These are phyloP conservation scores for Beroe ovata DNA, from an alignment of 37 sponge, comb jelly and placozoan genomes.

Conservation along the genomic window DNA sequence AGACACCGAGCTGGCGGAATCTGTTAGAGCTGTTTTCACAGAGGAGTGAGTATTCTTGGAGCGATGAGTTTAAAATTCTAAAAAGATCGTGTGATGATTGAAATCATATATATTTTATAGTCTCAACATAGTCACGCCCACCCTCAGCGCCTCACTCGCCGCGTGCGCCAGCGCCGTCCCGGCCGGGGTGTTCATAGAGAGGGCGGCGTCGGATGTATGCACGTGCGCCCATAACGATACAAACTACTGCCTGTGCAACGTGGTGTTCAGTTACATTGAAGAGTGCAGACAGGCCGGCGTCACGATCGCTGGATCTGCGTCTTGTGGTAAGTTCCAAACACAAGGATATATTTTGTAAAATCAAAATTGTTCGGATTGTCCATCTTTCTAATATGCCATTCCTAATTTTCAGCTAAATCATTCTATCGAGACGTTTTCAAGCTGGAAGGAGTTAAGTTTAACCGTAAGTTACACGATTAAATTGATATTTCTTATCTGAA, in stretches of 20 bases:
- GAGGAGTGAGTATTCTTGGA: not conserved
- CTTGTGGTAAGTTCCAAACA: conserved; percentile 39
- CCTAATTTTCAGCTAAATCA: conserved; percentile 27
- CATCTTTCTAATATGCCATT: not conserved
- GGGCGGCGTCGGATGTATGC: not conserved
- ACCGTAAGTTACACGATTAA: conserved; percentile 25
- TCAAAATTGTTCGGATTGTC: not conserved
- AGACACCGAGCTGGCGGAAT: not conserved
- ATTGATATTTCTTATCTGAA: too few species aligned
- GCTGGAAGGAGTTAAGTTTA: not conserved
- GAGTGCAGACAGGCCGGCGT: conserved; percentile 48
- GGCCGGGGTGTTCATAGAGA: not conserved
- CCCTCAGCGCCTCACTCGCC: not conserved
- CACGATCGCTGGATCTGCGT: not conserved
- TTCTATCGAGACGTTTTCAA: conserved; percentile 36
- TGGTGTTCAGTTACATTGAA: not conserved
- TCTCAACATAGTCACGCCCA: too few species aligned
- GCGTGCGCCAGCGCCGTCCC: not conserved
- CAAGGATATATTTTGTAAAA: not conserved
- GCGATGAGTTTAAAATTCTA: too few species aligned
- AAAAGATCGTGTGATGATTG: too few species aligned
- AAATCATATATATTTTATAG: too few species aligned
- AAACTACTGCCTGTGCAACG: conserved; percentile 54
- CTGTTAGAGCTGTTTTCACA: not conserved
- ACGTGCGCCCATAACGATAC: not conserved